Evolutionary conservation across 1,140 invertebrate genomes (phyloP), one percentile per base, ranked within the genome.

Genomic region (Saxidomus purpurata): DNA sequence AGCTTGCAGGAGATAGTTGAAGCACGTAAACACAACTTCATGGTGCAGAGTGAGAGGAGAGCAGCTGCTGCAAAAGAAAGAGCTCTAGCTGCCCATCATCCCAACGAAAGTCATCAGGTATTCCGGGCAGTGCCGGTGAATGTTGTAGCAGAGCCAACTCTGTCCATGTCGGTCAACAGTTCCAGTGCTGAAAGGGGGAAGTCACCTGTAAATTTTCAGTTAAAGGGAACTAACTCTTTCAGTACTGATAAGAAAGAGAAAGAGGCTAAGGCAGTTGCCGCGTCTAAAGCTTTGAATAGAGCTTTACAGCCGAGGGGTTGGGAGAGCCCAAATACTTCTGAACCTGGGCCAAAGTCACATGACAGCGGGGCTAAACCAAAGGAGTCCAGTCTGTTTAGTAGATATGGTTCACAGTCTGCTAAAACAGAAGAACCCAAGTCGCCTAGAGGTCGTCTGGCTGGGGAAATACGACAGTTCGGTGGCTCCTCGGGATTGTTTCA

Each of bases 251-350:
- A 80, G 59, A 81, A 80, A 84, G 71, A 79, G 31, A 85, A 40
- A 43, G 82, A 85, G 79, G 43, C 34, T 6, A 59, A 49, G 34
- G 40, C 55, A 6, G 55, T n/a, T 38, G 38, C 59, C 1, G 49
- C 76, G 0, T 47, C 49, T 11, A 86, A 79, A 36, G 40, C 82
- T 40, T 81, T 90, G 6, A 91, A 91, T 38, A 90, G 77, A 76
- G 90, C 92, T 19, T 80, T 92, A 15, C 89, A 85, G 52, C 91
- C 91, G 8, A 69, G 91, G 28, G 83, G 47, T 17, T 77, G 31
- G 6, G 34, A 67, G 19, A 49, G 25, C 74, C 49, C 47, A 17
- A 71, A 19, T n/a, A 36, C 28, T 34, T 36, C 49, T 3, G 86
- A 88, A 25, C 28, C 38, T 63, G 69, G 49, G 40, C 28, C 49